Conservation (phyloP, 1,140 invertebrate genomes). For the Halotydeus destructor region DNA sequence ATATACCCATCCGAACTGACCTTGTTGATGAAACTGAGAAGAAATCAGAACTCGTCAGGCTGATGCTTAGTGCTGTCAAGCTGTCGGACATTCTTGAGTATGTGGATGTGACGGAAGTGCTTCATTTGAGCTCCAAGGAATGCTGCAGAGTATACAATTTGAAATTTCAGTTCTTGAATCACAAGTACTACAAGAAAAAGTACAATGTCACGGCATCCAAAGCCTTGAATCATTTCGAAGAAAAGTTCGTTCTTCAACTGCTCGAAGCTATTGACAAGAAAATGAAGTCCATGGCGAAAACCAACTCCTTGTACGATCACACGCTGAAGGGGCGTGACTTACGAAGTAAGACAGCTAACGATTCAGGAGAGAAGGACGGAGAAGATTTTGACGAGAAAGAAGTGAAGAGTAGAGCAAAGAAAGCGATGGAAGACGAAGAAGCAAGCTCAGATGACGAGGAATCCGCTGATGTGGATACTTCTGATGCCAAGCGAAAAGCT, state of each 20-base stretch:
- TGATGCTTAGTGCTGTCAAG: conserved; percentile 49
- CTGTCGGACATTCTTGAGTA: conserved; percentile 53
- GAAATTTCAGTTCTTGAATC: conserved; percentile 46
- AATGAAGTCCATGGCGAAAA: conserved; percentile 9
- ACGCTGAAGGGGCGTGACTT: not conserved
- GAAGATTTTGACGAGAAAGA: conserved; percentile 18
- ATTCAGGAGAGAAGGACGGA: not conserved
- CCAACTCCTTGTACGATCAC: conserved; percentile 5
- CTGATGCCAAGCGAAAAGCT: conserved; percentile 31
- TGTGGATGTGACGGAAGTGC: conserved; percentile 39
- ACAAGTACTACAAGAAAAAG: conserved; percentile 43
- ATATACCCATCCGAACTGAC: conserved; percentile 47
- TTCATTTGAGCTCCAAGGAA: conserved; percentile 24
- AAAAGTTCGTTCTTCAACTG: conserved; percentile 23
- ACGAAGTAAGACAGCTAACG: too few relatives aligned
- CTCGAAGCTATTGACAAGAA: conserved; percentile 20
- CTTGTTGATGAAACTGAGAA: conserved; percentile 25
- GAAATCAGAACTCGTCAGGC: conserved; percentile 40
- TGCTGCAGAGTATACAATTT: conserved; percentile 21
- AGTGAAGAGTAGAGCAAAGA: conserved; percentile 20
- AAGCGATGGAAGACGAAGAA: conserved; percentile 28
- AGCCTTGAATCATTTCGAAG: conserved; percentile 32
- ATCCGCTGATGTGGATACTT: conserved; percentile 33
- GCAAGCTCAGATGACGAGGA: conserved; percentile 40
- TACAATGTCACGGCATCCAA: conserved; percentile 42